Conservation (phyloP, 2,797 vertebrate genomes). For the Falco novaeseelandiae region DNA sequence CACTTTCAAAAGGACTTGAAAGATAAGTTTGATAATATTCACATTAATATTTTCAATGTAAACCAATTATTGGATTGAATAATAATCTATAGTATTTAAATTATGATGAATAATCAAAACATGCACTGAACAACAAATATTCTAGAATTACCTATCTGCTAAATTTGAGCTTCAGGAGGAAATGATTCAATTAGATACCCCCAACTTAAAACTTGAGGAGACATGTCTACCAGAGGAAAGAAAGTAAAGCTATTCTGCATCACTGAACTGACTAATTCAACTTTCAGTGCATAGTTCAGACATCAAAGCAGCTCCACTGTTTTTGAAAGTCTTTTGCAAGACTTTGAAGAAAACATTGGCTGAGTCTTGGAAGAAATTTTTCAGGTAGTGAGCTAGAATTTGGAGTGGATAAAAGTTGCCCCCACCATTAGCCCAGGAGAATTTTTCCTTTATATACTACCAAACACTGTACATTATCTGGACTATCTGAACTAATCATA, state of each 20-base stretch:
- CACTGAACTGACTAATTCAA: constrained; percentile 35
- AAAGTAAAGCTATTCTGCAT: neutral
- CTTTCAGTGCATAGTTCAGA: neutral
- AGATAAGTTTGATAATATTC: neutral
- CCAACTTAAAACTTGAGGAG: neutral
- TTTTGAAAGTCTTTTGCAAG: neutral
- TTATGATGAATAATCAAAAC: neutral
- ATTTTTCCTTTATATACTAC: neutral
- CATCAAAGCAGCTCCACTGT: neutral
- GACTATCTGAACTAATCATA: neutral
- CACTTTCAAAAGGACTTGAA: neutral
- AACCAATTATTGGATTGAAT: neutral
- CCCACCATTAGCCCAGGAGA: neutral
- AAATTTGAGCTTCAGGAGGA: neutral
- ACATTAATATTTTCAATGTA: neutral
- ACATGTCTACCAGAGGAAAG: neutral
- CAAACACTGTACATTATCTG: neutral
- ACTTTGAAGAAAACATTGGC: neutral
- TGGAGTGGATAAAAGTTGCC: neutral
- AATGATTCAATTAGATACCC: neutral
- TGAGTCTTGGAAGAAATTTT: neutral
- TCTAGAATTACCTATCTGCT: neutral
- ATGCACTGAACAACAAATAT: neutral
- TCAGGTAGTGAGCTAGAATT: neutral
- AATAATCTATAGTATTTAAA: neutral